Evolutionary conservation across 2,888 invertebrate genomes (phyloP), one percentile per base, ranked within the genome.

Genomic region (Phyllotreta striolata): DNA sequence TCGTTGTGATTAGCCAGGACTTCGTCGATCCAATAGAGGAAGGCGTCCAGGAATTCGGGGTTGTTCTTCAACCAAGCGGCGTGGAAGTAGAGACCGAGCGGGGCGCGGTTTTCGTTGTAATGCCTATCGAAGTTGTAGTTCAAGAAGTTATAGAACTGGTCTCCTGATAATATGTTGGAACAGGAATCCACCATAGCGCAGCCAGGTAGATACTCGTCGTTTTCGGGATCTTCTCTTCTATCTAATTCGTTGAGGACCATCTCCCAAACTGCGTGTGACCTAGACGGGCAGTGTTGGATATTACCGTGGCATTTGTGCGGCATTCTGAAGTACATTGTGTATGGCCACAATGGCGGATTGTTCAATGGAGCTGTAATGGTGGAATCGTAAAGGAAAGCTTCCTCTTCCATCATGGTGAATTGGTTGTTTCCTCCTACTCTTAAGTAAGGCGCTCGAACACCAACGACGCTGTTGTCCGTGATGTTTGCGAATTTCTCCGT

Each of bases 291-390:
- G 79, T 89, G 93, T 80, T 95, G 95, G 63, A 94, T 83, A 82
- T 95, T 95, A 68, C 95, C 95, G 79, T 95, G 95, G 78, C 96
- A 96, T 66, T 92, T 88, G 82, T 95, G 96, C 0, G 96, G 95
- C 93, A 96, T 95, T 76, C 93, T 89, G 88, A 95, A 96, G 86
- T 97, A 96, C 91, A 98, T 92, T 63, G 97, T 98, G 86, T 98
- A 98, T 2, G 98, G 98, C 98, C 98, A 98, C 71, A 95, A 88
- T 57, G 96, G 96, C 13, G 94, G 94, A 79, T 95, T 93, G 72
- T 91, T 92, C 40, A 95, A 85, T 0, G 95, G 93, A 1, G 95
- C 94, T 0, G 95, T 95, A 79, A 97, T 95, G 55, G 96, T 96
- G 46, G 96, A 95, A 82, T 98, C 97, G 80, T 97, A 98, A 51